Conservation (phyloP, 2,888 invertebrate species). For the Drosophila hamatofila region DNA sequence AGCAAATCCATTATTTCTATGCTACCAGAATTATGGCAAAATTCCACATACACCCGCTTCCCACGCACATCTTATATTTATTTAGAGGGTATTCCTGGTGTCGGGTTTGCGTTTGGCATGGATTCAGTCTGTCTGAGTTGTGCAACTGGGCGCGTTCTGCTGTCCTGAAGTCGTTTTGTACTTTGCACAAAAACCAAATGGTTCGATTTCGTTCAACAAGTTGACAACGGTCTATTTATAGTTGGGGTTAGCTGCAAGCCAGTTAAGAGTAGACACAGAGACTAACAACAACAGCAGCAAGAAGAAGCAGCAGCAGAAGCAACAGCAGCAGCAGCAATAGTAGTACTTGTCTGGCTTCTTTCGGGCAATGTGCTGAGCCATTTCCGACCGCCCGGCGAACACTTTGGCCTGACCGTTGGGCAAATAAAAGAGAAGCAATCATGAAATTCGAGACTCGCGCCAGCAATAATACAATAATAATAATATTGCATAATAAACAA, state of each 20-base stretch:
- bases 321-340: neutral
- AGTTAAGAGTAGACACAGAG: constrained; percentile 32
- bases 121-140: constrained; percentile 3
- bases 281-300: constrained; percentile 1
- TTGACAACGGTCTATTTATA: constrained; percentile 60
- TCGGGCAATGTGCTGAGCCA: constrained; percentile 47
- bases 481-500: constrained; percentile 48
- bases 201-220: constrained; percentile 63
- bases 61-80: neutral
- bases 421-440: constrained; percentile 31
- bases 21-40: too few relatives aligned
- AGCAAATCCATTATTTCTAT: too few relatives aligned
- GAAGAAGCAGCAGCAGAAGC: constrained; percentile 24
- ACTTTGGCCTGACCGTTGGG: constrained; percentile 28
- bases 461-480: constrained; percentile 40
- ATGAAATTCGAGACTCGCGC: constrained; percentile 50
- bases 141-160: constrained; percentile 37
- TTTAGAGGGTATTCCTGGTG: constrained; percentile 23
- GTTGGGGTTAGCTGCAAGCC: constrained; percentile 36
- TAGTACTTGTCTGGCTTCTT: constrained; percentile 64
- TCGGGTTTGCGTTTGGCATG: neutral
- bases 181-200: constrained; percentile 32
- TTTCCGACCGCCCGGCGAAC: constrained; percentile 26
- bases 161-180: constrained; percentile 21
- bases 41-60: neutral